Conservation (phyloP, 2,113 vertebrate genomes). For the Amblyopsis rosae region DNA sequence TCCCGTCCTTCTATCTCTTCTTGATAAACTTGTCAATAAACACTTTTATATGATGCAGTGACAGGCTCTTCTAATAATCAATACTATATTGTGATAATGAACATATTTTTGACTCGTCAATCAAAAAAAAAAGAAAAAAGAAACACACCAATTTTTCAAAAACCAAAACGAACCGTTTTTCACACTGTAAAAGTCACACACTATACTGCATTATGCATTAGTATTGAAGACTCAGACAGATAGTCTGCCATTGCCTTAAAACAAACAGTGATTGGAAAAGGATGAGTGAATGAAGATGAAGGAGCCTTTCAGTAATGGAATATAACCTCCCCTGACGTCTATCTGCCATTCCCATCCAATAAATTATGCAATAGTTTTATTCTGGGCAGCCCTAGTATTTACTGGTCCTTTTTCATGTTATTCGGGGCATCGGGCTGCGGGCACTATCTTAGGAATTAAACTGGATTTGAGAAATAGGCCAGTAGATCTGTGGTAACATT, state of each 20-base stretch:
- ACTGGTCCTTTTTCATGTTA: slow-evolving; percentile 43
- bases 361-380: slow-evolving; percentile 65
- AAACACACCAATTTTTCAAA: too few species aligned
- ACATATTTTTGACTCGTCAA: too few species aligned
- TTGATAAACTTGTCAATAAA: too few species aligned
- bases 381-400: slow-evolving; percentile 57
- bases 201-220: too few species aligned
- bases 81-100: too few species aligned
- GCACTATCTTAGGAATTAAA: slow-evolving; percentile 20
- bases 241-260: background rate
- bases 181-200: too few species aligned
- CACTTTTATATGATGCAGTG: too few species aligned
- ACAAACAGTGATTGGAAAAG: background rate
- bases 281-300: slow-evolving; percentile 18
- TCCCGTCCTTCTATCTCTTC: too few species aligned
- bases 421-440: slow-evolving; percentile 50
- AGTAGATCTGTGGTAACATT: slow-evolving; percentile 9
- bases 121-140: too few species aligned
- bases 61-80: too few species aligned
- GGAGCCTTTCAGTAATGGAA: slow-evolving; percentile 24
- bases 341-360: slow-evolving; percentile 50
- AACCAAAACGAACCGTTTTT: too few species aligned
- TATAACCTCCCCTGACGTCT: slow-evolving; percentile 41
- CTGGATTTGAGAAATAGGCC: slow-evolving; percentile 26
- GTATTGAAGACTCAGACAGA: too few species aligned